Conservation (phyloP, 92 coral and sea anemone species). For the Palythoa heliodiscus region DNA sequence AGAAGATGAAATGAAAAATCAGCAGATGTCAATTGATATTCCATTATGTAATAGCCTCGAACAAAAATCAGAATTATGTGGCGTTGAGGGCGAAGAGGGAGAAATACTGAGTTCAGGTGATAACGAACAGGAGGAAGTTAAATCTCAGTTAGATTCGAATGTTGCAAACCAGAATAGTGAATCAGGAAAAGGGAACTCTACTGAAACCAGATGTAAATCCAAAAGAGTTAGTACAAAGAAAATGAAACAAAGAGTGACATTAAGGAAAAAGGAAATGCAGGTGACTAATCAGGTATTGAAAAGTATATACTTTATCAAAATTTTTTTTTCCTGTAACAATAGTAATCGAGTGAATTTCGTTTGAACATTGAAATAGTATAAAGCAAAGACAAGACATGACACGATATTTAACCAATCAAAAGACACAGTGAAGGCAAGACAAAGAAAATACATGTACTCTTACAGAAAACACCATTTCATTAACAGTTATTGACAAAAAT, state of each 20-base stretch:
- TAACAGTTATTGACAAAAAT: too few relatives aligned
- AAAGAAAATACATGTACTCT: too few relatives aligned
- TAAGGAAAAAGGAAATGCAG: neutral
- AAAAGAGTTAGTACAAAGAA: neutral
- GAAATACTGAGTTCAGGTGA: conserved; percentile 31
- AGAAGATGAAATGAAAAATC: conserved; percentile 43
- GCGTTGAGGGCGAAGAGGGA: conserved; percentile 16
- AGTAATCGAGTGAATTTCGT: too few relatives aligned
- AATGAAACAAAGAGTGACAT: neutral
- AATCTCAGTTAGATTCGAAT: neutral
- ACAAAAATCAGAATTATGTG: neutral
- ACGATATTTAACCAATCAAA: too few relatives aligned
- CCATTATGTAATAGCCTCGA: neutral
- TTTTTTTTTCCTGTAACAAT: neutral
- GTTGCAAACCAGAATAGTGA: neutral
- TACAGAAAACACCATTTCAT: too few relatives aligned
- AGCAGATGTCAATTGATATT: conserved; percentile 18
- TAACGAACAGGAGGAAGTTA: neutral
- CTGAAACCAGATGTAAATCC: conserved; percentile 6
- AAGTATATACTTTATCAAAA: neutral
- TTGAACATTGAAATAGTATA: too few relatives aligned
- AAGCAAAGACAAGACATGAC: too few relatives aligned
- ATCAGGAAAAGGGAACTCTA: neutral
- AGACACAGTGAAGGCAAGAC: too few relatives aligned
- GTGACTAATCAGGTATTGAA: neutral